Evolutionary conservation across 1,140 invertebrate genomes (phyloP), one percentile per base, ranked within the genome.

Genomic region (Zophobas morio): DNA sequence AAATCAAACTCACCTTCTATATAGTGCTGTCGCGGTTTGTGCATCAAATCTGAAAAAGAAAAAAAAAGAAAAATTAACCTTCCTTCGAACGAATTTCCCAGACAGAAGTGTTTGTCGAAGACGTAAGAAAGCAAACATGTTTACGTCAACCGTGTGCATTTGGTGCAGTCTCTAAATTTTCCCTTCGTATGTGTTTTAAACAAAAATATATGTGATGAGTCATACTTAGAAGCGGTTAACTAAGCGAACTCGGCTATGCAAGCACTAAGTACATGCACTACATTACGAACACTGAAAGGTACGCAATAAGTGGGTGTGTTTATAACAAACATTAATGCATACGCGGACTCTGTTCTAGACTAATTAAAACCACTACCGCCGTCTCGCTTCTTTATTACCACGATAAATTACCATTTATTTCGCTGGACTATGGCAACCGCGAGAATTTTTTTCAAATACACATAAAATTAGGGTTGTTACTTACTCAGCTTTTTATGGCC

Each of bases 21-120:
- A 37, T 71, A 47, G 54, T 81, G 77, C 76, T 82, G 82, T 51
- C 80, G 66, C 35, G 82, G 82, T 73, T 83, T 83, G 77, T 84
- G 81, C 56, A 82, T 81, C 77, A 82, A 75, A 80, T 84, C 83
- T 84, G 82, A 60, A 84, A 84, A 74, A 63, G 70, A 63, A 70
- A 54, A 33, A 75, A 46, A 32, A n/a, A 46, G 1, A 8, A 36
- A 51, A 53, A 51, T 51, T 72, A 8, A 37, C 56, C 39, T 53
- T 56, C 56, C 39, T 74, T 49, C 51, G 20, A 46, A 56, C 40
- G 39, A 32, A 42, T 35, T 6, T 2, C 42, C 39, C n/a, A 66
- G 20, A 66, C 33, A 42, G 39, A 66, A 39, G 32, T 40, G 39
- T 66, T 51, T 51, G 49, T 2, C 6, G 42, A 4, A 46, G 42